A percentile compares a stretch with the other conserved stretches of the same genome.
phyloP scores from a whole-genome alignment of 2,113 vertebrate genomes.

The Circaetus cinerascens region DNA sequence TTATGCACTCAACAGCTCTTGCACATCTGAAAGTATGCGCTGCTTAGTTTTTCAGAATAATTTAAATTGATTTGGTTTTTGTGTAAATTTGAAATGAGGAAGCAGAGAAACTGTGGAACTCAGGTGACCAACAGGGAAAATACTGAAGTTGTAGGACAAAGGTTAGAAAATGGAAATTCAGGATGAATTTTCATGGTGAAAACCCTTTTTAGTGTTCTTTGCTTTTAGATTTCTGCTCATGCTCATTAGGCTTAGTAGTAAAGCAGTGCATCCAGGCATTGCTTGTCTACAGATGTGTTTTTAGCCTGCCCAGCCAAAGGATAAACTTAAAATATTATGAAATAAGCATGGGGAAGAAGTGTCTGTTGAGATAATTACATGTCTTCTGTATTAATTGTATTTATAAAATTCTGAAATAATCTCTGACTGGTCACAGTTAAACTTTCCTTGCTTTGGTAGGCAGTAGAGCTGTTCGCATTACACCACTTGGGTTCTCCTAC shows the following conservation, averaged over 20 bases:
- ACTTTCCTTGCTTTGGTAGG: background rate
- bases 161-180: background rate
- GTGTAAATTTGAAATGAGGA: background rate
- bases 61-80: background rate
- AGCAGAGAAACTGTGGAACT: background rate
- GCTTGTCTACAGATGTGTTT: background rate
- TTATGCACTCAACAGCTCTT: background rate
- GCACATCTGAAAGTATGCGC: background rate
- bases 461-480: background rate
- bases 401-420: background rate
- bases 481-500: background rate
- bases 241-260: background rate
- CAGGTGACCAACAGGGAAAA: background rate
- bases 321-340: background rate
- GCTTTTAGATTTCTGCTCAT: background rate
- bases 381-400: background rate
- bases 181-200: background rate
- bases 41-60: background rate
- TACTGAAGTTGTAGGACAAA: background rate
- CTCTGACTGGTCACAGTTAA: background rate
- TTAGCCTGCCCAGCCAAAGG: background rate
- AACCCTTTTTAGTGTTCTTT: background rate
- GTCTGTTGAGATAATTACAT: background rate
- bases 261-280: background rate
- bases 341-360: background rate